Evolutionary conservation across 2,888 invertebrate species (phyloP), one percentile per base, ranked within the genome.

Genomic region (Trypoxylon attenuatum): DNA sequence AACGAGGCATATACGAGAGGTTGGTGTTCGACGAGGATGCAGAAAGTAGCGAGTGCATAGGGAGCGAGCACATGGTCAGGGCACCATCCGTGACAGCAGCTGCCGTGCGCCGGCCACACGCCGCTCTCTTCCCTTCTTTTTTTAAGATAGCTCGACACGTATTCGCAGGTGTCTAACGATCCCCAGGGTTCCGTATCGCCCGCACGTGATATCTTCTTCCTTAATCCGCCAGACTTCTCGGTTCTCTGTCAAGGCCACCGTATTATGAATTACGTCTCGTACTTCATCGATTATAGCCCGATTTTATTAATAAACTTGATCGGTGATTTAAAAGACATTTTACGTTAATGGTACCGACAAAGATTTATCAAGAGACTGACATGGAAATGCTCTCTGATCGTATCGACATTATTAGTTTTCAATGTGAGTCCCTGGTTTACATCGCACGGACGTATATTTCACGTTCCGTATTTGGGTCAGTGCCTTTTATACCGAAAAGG

Each of bases 51-150:
- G 15, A 50, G 43, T 57, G 68, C 54, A 13, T 33, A 33, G n/a
- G 54, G 51, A 70, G 41, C 38, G 64, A 72, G 79, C 81, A 82
- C 81, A 82, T 81, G 80, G 77, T 59, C 70, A 68, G 69, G 68
- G 75, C 77, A 81, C 76, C 74, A 79, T 50, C 79, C 82, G 80
- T 81, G 79, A 81, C 83, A 80, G 77, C 82, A 83, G 82, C 82
- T 82, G 82, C 81, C 82, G 78, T 69, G 67, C 62, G 63, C 60
- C 59, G 53, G 43, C 50, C 52, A 57, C 58, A 38, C 61, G 10
- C 33, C 10, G 13, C 33, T 10, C 33, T 33, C 33, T 33, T 33
- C 8, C 33, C 33, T 33, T 10, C 33, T 27, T 49, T 50, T 61
- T 56, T 62, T 56, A 42, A 49, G 39, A 68, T 50, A 33, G 49